Base-by-base conservation (phyloP, 2,113 vertebrate genomes). In the Malurus cyaneus region DNA sequence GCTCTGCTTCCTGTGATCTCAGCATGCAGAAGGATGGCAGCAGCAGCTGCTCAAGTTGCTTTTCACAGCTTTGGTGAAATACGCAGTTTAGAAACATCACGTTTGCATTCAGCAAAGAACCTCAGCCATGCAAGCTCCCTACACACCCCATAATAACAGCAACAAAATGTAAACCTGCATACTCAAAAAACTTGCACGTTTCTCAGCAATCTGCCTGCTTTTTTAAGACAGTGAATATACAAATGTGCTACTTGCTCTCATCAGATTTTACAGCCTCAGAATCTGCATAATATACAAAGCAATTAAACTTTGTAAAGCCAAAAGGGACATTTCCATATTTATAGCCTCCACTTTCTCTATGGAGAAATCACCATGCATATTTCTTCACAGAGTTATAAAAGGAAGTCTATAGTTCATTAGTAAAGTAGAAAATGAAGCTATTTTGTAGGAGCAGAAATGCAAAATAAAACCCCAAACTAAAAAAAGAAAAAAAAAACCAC, bases 231-330 rank as follows among this genome's bases (percentile, higher is more conserved):
- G 34, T 15, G 56, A 90, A 85, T 61, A 83, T 23, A 69, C 19
- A 61, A 89, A 72, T 46, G 26, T 31, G 26, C 34, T 80, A 64
- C 77, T 80, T 88, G 72, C 49, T 92, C 25, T 50, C 32, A 6
- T 86, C 88, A 92, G 79, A 80, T 92, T 86, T 93, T 90, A 77
- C 80, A 81, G 84, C n/a, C 67, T 47, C 78, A 59, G 60, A 94
- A 89, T 91, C 61, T 71, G 70, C 80, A 83, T 81, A 93, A 92
- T 44, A 87, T 32, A 93, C 80, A 94, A 95, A 88, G 73, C 78
- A 91, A 94, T 88, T 88, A 92, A 86, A 92, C 34, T 92, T 80
- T 62, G 61, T 64, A 94, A 95, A 96, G 78, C 49, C 91, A 66
- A 88, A 90, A 93, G 49, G 73, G 60, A 59, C 80, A 91, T 92